Base-by-base conservation (phyloP, 1,140 invertebrate species). In the Drosophila guanche region DNA sequence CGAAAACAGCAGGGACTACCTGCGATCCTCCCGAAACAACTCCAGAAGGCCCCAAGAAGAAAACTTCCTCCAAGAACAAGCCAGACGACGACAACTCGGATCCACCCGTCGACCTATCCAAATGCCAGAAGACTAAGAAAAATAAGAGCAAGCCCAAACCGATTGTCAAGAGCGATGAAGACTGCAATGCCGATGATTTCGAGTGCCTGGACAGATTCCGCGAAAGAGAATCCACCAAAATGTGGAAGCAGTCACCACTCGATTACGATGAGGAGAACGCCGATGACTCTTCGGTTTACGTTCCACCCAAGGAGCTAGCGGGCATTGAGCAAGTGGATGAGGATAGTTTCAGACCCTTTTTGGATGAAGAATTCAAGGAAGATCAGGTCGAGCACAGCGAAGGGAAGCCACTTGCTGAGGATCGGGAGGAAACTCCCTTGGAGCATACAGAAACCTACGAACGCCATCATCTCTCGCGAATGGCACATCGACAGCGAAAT, bases 151-250 rank as follows among this genome's bases (percentile, higher is more conserved):
- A 59, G 40, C 5, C 27, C 6, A n/a, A 54, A 20, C 16, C 43
- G 2, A 48, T 3, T 2, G 10, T 37, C 33, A 37, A 7, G 40
- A 43, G 0, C 33, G 60, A 74, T 0, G 43, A 59, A 25, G 63
- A 81, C 14, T 85, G 80, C 14, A 60, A 70, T n/a, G 50, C 68
- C 1, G 59, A 86, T 40, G 77, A 85, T 25, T 50, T 41, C 0
- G 29, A 62, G n/a, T 80, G 81, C 5, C 45, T 77, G 14, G 65
- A 67, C 16, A 63, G 67, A 3, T 46, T 51, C 6, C 55, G n/a
- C 2, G 46, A 48, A 0, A 57, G 41, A 5, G 41, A 22, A 12
- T 37, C 3, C 33, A 4, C 10, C 10, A 37, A 37, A 37, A n/a
- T 20, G 12, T 16, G 57, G 6, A 7, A 46, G 43, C 4, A 56